Percentiles rank a stretch among this genome's conserved stretches.
phyloP scores from a whole-genome alignment of 2,888 invertebrate genomes.

The Campoplex nolae region DNA sequence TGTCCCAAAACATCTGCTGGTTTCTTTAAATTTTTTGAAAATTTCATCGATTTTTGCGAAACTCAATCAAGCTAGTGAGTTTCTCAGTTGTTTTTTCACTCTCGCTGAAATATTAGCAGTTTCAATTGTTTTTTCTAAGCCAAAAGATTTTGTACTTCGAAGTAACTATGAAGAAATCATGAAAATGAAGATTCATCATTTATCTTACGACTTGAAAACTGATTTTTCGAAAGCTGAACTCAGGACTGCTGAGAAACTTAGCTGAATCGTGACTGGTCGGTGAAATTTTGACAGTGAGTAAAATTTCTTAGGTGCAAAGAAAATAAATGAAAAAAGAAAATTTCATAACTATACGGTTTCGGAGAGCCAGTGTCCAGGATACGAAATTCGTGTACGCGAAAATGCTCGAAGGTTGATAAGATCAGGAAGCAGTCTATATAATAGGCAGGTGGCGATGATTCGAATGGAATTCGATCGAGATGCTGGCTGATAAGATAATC shows the following conservation, averaged over 20 bases:
- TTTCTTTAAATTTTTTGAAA: not conserved
- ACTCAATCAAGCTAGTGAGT: not conserved
- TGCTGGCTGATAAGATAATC: slow-evolving; percentile 1
- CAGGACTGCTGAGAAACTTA: too few relatives aligned
- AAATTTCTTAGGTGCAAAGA: not conserved
- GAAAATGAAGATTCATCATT: not conserved
- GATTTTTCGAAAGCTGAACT: not conserved
- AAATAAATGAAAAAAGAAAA: not conserved
- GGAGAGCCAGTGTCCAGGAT: not conserved
- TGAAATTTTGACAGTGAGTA: not conserved
- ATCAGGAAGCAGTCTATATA: not conserved
- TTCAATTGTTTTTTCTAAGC: not conserved
- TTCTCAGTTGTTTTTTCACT: not conserved
- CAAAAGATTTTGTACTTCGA: not conserved
- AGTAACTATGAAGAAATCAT: not conserved
- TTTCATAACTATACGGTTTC: not conserved
- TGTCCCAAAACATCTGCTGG: not conserved
- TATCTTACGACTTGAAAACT: not conserved
- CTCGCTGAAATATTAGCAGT: not conserved
- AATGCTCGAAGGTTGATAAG: not conserved
- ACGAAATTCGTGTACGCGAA: not conserved
- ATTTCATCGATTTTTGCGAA: not conserved
- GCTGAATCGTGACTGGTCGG: not conserved
- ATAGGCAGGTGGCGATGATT: not conserved
- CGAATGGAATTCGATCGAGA: not conserved